A percentile compares a stretch with the other conserved stretches of the same genome.
These are phyloP conservation scores for Alauda arvensis DNA, from an alignment of 2,797 vertebrate genomes.

Conservation along the genomic window DNA sequence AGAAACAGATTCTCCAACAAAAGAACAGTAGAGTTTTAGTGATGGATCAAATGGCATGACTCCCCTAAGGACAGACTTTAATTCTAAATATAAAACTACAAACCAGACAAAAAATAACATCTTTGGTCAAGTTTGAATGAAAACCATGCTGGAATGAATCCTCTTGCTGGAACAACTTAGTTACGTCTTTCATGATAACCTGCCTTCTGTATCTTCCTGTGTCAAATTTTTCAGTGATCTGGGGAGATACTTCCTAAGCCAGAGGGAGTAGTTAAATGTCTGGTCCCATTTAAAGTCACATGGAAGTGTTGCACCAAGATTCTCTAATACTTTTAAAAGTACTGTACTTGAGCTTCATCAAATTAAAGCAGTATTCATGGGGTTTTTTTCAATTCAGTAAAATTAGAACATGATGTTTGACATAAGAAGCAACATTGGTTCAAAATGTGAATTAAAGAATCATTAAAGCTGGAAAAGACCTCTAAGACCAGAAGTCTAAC, in stretches of 20 bases:
- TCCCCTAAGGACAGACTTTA: background rate
- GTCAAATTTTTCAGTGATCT: background rate
- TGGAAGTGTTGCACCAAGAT: background rate
- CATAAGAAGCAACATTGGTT: background rate
- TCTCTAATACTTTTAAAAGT: background rate
- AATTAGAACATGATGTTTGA: background rate
- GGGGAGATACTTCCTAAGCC: background rate
- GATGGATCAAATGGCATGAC: background rate
- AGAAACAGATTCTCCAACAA: background rate
- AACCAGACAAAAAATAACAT: background rate
- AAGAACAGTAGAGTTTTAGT: background rate
- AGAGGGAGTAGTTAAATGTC: background rate
- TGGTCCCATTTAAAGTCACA: background rate
- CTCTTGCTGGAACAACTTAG: background rate
- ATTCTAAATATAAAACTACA: background rate
- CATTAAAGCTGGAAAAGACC: background rate
- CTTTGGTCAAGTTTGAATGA: background rate
- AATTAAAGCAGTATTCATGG: background rate
- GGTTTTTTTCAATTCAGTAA: background rate
- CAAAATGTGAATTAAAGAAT: background rate
- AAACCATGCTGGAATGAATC: background rate
- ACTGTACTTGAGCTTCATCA: background rate
- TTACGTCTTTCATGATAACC: background rate
- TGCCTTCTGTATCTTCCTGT: background rate
- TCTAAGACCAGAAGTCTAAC: background rate